Evolutionary conservation across 2,888 invertebrate species (phyloP), one percentile per base, ranked within the genome.

Genomic region (Parapristionchus giblindavisi): DNA sequence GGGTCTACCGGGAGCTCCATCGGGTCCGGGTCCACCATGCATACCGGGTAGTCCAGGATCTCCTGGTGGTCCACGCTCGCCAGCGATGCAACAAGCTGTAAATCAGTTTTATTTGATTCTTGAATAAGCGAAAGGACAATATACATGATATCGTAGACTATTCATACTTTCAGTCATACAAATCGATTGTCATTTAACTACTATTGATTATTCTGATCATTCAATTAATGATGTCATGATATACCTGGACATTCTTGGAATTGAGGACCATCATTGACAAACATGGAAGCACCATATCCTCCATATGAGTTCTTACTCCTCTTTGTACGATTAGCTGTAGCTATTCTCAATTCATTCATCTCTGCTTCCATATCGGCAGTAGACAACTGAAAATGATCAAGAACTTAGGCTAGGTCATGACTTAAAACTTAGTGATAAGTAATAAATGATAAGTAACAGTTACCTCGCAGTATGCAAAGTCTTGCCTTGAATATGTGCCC

Each of bases 231-330:
- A 56, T 11, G 24, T 56, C 8, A 21, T 24, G 11, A 56, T 48
- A 2, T 74, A 85, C 85, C 84, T 58, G 87, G 87, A 75, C 87
- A 87, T 66, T 87, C 87, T 76, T 87, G 87, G 83, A 88, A 87
- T 66, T 83, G 84, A 17, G 87, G 85, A 3, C 82, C 82, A 61
- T 83, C 83, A 8, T 82, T 74, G 60, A 84, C 83, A 56, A 87
- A 74, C 78, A 87, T 79, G 32, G 82, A 78, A 6, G 86, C 73
- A 17, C 77, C 76, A 38, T 75, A 71, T 4, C 74, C 75, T 27
- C 75, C 77, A 56, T 68, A 68, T 4, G 68, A 68, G 34, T 56
- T 56, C 56, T 71, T 56, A 21, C 56, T 38, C 29, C 71, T 54
- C 71, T 70, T 74, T 2, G 70, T 75, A 24, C 73, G n/a, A 48